Evolutionary conservation across 2,113 vertebrate genomes (phyloP), one percentile per base, ranked within the genome.

Genomic region (Plotosus lineatus): DNA sequence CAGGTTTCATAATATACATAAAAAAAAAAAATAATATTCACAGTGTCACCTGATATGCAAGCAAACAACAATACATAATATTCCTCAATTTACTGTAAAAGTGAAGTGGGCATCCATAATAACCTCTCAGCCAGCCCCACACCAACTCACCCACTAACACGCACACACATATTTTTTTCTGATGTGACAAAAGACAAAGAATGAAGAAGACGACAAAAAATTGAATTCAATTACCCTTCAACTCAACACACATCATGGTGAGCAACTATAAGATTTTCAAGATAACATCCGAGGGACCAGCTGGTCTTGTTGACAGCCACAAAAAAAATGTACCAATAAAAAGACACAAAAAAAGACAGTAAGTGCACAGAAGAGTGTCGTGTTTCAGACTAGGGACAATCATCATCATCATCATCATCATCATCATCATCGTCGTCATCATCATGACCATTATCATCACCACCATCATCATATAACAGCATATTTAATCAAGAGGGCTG

Each of bases 191-290:
- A 48, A 65, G 15, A 56, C 38, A 82, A 61, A 69, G 73, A 44
- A 65, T 71, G 65, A n/a, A n/a, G n/a, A n/a, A n/a, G n/a, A n/a
- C n/a, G n/a, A n/a, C n/a, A n/a, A n/a, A n/a, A n/a, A n/a, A n/a
- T n/a, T n/a, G n/a, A 72, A 85, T 80, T 31, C 65, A 72, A 85
- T 85, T 85, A 83, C 83, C 60, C 72, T 77, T 80, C 72, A 80
- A 72, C 56, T 74, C 53, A 65, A 79, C 65, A 85, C 33, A 65
- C 61, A 75, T 75, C 38, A 66, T 19, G 12, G 72, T 33, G 21
- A 23, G 6, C 69, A 66, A 48, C 28, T 50, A 42, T 51, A 61
- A 72, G 58, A 74, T 73, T 66, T 82, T 56, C 40, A n/a, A 76
- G 81, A 80, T 69, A 40, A 72, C 65, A 73, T 85, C 65, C 48